These are phyloP conservation scores for Andrena chrysosceles DNA, from an alignment of 2,888 invertebrate genomes.

Conservation along the genomic window DNA sequence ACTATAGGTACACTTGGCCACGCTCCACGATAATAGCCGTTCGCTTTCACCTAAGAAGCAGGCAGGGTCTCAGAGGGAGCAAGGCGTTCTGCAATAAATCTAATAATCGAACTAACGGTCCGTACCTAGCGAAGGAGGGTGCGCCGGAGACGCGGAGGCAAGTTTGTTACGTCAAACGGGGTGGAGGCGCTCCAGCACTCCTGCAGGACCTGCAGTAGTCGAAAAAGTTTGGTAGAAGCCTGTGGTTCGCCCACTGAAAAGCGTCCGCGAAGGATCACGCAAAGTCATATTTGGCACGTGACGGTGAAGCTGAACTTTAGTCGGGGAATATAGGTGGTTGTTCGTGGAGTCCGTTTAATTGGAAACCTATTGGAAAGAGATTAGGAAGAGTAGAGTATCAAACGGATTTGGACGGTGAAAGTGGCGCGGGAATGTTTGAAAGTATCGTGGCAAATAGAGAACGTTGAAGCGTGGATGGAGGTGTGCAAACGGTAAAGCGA, in stretches of 20 bases:
- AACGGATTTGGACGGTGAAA: constrained; percentile 34
- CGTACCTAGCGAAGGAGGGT: constrained; percentile 2
- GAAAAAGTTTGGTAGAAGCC: too few species aligned
- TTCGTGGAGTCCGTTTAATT: neutral
- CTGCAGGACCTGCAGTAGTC: too few species aligned
- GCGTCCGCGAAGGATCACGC: too few species aligned
- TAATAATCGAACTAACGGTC: constrained; percentile 61
- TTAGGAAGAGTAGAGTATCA: neutral
- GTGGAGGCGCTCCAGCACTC: too few species aligned
- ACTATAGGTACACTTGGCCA: constrained; percentile 15
- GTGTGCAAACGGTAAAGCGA: neutral
- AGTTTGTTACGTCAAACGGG: too few species aligned
- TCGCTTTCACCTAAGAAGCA: constrained; percentile 70
- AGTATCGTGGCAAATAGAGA: constrained; percentile 12
- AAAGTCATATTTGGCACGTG: too few species aligned
- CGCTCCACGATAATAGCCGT: constrained; percentile 64
- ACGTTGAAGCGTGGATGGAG: constrained; percentile 4
- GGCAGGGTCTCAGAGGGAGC: constrained; percentile 14
- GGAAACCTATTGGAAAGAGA: neutral
- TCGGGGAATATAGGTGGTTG: too few species aligned
- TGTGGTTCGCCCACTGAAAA: too few species aligned
- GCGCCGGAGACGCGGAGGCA: neutral
- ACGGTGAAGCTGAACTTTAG: too few species aligned
- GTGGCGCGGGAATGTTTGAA: constrained; percentile 35
- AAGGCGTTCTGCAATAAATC: constrained; percentile 61